Percentiles rank a stretch among this genome's conserved stretches.
phyloP scores from a whole-genome alignment of 2,797 vertebrate genomes.

The Prunella strophiata region DNA sequence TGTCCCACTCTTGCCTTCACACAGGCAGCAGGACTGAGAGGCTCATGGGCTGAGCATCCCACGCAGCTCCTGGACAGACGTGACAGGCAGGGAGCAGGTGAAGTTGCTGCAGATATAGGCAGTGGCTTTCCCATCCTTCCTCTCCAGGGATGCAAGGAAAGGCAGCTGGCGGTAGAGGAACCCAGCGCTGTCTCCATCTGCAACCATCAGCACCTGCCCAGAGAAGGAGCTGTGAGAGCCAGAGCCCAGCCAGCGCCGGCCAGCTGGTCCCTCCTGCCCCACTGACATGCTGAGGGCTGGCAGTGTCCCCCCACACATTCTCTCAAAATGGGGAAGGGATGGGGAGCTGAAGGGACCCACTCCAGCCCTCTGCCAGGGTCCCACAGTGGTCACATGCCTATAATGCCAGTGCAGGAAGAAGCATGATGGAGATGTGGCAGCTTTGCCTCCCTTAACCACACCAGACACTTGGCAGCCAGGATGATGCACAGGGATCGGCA shows the following conservation, averaged over 20 bases:
- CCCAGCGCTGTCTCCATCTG: slow-evolving; percentile 76
- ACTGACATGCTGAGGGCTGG: neutral
- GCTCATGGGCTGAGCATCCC: slow-evolving; percentile 79
- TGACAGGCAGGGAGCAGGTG: slow-evolving; percentile 87
- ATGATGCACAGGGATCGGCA: neutral
- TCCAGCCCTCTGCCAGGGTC: neutral
- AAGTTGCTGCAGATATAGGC: slow-evolving; percentile 91
- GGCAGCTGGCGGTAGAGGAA: slow-evolving; percentile 86
- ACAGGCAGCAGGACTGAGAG: neutral
- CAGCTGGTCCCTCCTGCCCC: neutral
- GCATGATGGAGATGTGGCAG: neutral
- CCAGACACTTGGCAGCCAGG: neutral
- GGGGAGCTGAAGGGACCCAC: fast-evolving
- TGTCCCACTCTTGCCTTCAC: neutral
- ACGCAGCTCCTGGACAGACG: slow-evolving; percentile 84
- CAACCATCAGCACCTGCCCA: slow-evolving; percentile 86
- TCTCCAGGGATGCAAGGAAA: slow-evolving; percentile 80
- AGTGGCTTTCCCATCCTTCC: slow-evolving; percentile 79
- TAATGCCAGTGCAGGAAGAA: fast-evolving
- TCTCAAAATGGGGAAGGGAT: neutral
- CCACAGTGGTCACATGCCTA: fast-evolving
- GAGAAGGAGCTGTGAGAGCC: neutral
- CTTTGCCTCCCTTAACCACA: neutral
- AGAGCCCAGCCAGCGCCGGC: fast-evolving
- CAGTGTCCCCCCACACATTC: fast-evolving